Evolutionary conservation across 2,797 vertebrate species (phyloP).

Genomic region (Leptodactylus fallax): DNA sequence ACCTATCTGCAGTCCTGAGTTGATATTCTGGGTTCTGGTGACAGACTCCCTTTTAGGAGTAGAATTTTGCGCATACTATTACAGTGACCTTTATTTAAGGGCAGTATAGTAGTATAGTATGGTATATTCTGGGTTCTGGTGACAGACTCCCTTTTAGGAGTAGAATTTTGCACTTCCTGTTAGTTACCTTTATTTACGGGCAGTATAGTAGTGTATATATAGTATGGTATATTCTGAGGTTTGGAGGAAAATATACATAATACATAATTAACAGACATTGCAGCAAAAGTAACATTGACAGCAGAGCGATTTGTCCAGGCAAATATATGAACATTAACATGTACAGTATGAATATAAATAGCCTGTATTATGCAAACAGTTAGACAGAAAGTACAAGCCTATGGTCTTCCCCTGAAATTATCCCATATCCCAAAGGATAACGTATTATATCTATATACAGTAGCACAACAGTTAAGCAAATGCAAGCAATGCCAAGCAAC

Average conservation of each 20-base stretch:
- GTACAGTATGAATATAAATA: slow-evolving; percentile 7
- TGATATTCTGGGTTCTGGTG: too few species aligned
- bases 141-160: too few species aligned
- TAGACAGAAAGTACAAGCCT: neutral
- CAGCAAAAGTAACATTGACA: slow-evolving; percentile 18
- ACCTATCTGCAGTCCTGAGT: too few species aligned
- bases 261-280: slow-evolving; percentile 2
- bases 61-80: too few species aligned
- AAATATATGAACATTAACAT: slow-evolving; percentile 28
- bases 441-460: neutral
- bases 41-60: too few species aligned
- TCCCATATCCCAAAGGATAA: neutral
- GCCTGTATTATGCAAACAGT: slow-evolving; percentile 10
- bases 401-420: neutral
- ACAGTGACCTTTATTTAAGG: neutral
- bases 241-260: neutral
- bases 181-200: neutral
- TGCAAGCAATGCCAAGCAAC: slow-evolving; percentile 55
- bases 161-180: too few species aligned
- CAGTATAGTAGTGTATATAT: neutral
- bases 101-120: neutral
- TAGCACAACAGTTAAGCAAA: slow-evolving; percentile 40
- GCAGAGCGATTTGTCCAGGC: neutral
- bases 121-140: neutral
- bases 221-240: neutral